Percentiles rank a stretch among this genome's conserved stretches.
Evolutionary conservation across 92 coral and sea anemone genomes (phyloP).

Genomic region (Phenganax subtilis): DNA sequence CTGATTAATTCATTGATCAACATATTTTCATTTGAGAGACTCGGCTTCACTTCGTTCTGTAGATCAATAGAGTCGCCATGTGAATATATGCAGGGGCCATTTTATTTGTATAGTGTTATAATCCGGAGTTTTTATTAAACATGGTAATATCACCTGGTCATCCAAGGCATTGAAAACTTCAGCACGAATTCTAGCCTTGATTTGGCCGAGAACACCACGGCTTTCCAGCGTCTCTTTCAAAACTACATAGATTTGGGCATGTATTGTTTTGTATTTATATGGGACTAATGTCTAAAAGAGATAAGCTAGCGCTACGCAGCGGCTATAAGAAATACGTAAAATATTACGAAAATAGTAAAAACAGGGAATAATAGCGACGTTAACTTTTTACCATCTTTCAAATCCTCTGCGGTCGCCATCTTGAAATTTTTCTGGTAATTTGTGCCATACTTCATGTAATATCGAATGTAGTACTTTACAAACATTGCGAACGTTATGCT

Average conservation of each 20-base stretch:
- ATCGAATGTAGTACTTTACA: too few relatives aligned
- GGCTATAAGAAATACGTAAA: neutral
- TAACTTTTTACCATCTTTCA: slow-evolving; percentile 64
- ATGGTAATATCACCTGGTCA: slow-evolving; percentile 62
- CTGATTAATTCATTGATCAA: slow-evolving; percentile 90
- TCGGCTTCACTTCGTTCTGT: slow-evolving; percentile 78
- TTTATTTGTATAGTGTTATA: neutral
- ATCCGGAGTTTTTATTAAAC: neutral
- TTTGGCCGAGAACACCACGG: slow-evolving; percentile 93
- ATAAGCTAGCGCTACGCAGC: neutral
- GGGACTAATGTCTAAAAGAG: neutral
- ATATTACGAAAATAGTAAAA: neutral
- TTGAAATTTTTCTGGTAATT: slow-evolving; percentile 49
- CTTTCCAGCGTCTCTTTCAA: slow-evolving; percentile 92
- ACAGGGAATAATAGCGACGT: neutral
- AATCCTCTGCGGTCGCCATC: slow-evolving; percentile 91
- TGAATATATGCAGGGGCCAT: neutral
- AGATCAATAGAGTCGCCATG: neutral
- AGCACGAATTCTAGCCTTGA: slow-evolving; percentile 88
- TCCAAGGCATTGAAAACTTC: slow-evolving; percentile 89
- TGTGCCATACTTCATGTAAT: neutral
- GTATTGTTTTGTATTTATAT: neutral
- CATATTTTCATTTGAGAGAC: slow-evolving; percentile 92
- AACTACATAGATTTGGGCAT: slow-evolving; percentile 42
- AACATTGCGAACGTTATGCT: neutral